Evolutionary conservation across 30 jellyfish, hydroid and myxozoan species (phyloP).

Genomic region (Euphysa ruthae): DNA sequence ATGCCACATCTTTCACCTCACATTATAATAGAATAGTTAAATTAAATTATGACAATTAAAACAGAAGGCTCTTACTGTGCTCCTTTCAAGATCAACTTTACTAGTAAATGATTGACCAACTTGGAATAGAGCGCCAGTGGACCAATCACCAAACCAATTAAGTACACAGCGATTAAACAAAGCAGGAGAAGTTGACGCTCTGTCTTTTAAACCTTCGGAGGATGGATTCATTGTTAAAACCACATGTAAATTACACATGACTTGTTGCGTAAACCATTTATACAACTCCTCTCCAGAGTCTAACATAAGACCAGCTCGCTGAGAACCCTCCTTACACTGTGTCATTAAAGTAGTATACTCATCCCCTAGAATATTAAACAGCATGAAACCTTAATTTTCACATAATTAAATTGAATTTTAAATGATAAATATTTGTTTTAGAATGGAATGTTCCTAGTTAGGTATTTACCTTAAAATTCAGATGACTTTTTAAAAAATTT

Average conservation of each 20-base stretch:
- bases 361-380: conserved; percentile 54
- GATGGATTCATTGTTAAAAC: conserved; percentile 96
- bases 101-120: conserved; percentile 96
- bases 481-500: too few relatives aligned
- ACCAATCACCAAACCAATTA: conserved; percentile 99
- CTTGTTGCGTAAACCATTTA: conserved; percentile 99
- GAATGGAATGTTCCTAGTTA: too few relatives aligned
- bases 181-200: conserved; percentile 97
- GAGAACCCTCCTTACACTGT: conserved; percentile 97
- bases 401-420: too few relatives aligned
- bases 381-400: too few relatives aligned
- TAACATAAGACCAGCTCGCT: conserved; percentile 93
- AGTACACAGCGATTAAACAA: conserved; percentile 93
- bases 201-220: conserved; percentile 86
- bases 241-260: conserved; percentile 80
- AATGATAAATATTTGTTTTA: too few relatives aligned
- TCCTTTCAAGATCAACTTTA: conserved; percentile 85
- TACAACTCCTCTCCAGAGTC: conserved; percentile 95
- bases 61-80: conserved; percentile 57
- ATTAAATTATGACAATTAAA: too few relatives aligned
- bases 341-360: conserved; percentile 94
- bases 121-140: conserved; percentile 96
- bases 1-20: too few relatives aligned
- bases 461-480: too few relatives aligned
- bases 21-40: too few relatives aligned